Evolutionary conservation across 2,797 vertebrate species (phyloP).

Genomic region (Cirrhinus molitorella): DNA sequence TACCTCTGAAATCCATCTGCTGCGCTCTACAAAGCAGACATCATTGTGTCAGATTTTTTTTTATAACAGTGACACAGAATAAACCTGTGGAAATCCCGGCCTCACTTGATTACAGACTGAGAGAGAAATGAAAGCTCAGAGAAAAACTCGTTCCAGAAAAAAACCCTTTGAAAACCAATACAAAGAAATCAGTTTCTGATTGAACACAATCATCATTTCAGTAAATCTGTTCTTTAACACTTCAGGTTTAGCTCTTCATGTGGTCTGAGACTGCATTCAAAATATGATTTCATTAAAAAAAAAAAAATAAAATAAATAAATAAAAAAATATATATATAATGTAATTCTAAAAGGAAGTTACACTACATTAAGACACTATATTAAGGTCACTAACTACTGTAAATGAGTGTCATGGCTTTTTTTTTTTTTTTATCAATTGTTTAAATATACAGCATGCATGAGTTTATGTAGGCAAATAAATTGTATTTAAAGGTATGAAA

Average conservation of each 20-base stretch:
- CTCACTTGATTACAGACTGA: background rate
- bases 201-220: background rate
- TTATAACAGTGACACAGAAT: background rate
- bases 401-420: no score
- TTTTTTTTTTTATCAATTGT: no score
- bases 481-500: background rate
- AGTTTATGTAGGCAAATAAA: background rate
- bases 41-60: background rate
- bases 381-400: no score
- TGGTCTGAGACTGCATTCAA: no score
- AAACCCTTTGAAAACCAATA: background rate
- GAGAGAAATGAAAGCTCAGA: background rate
- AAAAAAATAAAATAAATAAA: no score
- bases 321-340: no score
- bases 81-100: background rate
- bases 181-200: background rate
- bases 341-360: no score
- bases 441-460: background rate
- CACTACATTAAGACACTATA: no score
- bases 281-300: no score
- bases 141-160: no score
- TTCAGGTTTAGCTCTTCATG: background rate
- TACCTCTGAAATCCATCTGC: background rate
- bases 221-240: background rate
- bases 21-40: background rate